Conservation (phyloP, 2,797 vertebrate species). For the Pseudochromis fuscus region DNA sequence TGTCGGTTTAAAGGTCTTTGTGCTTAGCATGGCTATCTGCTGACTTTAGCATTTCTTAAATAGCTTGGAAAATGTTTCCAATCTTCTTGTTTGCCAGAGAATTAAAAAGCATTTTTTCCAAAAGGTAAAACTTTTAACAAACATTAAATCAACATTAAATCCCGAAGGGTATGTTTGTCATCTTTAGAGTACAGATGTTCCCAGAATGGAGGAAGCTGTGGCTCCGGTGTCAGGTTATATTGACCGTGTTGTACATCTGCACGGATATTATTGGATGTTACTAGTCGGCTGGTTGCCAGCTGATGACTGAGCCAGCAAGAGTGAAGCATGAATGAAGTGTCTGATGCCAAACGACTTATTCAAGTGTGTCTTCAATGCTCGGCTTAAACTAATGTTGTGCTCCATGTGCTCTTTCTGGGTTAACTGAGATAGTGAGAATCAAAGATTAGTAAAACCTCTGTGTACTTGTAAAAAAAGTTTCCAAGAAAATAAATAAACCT, state of each 20-base stretch:
- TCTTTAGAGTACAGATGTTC: too few species aligned
- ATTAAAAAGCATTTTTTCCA: too few species aligned
- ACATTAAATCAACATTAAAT: not conserved
- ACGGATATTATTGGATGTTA: not conserved
- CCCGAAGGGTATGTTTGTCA: too few species aligned
- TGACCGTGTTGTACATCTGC: not conserved
- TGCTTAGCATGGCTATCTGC: not conserved
- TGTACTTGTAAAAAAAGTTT: not conserved
- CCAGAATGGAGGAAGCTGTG: not conserved
- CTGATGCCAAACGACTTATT: not conserved
- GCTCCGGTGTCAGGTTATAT: too few species aligned
- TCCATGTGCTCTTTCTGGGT: too few species aligned
- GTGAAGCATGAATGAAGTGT: not conserved
- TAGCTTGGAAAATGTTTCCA: too few species aligned
- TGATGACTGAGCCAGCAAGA: constrained; percentile 1
- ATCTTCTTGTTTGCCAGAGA: too few species aligned
- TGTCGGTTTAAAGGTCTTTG: not conserved
- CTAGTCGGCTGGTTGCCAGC: not conserved
- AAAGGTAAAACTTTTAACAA: not conserved
- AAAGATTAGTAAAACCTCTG: not conserved
- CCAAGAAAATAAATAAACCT: not conserved
- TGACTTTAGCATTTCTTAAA: too few species aligned
- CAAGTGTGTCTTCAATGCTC: not conserved
- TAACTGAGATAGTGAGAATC: too few species aligned
- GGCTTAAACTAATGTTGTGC: not conserved